Evolutionary conservation across 2,113 vertebrate genomes (phyloP).

Genomic region (Chinchilla lanigera): DNA sequence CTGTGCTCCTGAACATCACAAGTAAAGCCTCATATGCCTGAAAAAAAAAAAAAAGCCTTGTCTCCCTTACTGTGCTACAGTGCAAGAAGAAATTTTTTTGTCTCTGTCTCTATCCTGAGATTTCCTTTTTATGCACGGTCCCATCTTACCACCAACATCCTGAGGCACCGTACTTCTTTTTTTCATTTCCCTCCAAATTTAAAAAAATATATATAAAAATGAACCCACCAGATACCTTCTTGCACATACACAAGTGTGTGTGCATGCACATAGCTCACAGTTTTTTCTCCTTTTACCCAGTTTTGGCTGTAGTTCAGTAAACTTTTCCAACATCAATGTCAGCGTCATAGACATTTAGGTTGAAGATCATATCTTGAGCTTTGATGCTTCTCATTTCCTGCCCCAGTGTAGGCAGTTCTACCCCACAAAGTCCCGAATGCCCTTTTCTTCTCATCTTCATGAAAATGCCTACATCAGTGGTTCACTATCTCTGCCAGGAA

Average conservation of each 20-base stretch:
- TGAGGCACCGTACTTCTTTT: neutral
- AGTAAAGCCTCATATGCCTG: neutral
- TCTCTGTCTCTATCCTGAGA: neutral
- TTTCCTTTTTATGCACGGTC: neutral
- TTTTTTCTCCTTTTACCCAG: neutral
- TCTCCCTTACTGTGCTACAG: neutral
- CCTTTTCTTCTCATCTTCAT: neutral
- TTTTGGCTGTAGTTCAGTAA: neutral
- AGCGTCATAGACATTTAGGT: neutral
- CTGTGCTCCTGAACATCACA: neutral
- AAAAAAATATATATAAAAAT: neutral
- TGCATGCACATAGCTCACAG: neutral
- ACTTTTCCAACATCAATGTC: neutral
- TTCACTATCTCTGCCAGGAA: slow-evolving; percentile 8
- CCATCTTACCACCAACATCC: neutral
- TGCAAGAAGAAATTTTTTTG: neutral
- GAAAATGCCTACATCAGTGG: slow-evolving; percentile 3
- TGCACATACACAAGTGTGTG: neutral
- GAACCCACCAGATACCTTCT: neutral
- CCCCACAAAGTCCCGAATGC: neutral
- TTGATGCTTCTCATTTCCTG: neutral
- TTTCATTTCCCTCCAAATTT: neutral
- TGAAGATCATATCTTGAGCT: slow-evolving; percentile 19
- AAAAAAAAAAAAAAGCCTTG: too few relatives aligned
- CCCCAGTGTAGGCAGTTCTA: neutral